Base-by-base conservation (phyloP, 2,888 invertebrate species). In the Myopa testacea region DNA sequence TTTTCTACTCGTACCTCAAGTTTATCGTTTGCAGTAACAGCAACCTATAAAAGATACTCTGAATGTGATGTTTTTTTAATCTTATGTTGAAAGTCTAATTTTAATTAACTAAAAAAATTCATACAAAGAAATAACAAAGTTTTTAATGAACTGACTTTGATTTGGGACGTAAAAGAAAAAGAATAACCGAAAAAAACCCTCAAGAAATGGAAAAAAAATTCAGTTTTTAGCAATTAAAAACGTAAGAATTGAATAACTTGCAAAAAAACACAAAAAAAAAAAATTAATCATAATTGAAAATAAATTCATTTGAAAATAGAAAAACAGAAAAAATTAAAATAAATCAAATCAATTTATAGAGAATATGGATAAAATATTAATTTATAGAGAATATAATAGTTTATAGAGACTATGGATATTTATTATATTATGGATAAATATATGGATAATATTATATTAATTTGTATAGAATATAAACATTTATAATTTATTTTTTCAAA, bases 1-100 rank as follows among this genome's bases (percentile, higher is more conserved):
- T 50, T 71, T 55, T 55, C 50, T 55, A 34, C 52, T 52, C 55
- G 45, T 8, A 45, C 45, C 45, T 45, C 45, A 10, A 10, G 45
- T 3, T 14, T 67, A 45, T 45, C 45, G n/a, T 67, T 67, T 67
- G 37, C 14, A 67, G 67, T 67, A 38, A 19, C 6, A 63, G 63
- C 63, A 34, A 63, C 63, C 63, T 63, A 63, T 63, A 63, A 63
- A 62, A 63, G 37, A 37, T 34, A 37, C 37, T 62, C 34, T 4
- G 34, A 62, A 34, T 26, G 7, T 34, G 34, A 3, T 10, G 37
- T 4, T 26, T 62, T 62, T 34, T 62, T 63, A 8, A 14, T 45
- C 6, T 10, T 45, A 45, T 45, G 45, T 45, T 63, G 14, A 14
- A 63, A 63, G 8, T 37, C 37, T 34, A 37, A 63, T 63, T 37